phyloP scores from a whole-genome alignment of 1,140 invertebrate species.

The Drosophila orosa region DNA sequence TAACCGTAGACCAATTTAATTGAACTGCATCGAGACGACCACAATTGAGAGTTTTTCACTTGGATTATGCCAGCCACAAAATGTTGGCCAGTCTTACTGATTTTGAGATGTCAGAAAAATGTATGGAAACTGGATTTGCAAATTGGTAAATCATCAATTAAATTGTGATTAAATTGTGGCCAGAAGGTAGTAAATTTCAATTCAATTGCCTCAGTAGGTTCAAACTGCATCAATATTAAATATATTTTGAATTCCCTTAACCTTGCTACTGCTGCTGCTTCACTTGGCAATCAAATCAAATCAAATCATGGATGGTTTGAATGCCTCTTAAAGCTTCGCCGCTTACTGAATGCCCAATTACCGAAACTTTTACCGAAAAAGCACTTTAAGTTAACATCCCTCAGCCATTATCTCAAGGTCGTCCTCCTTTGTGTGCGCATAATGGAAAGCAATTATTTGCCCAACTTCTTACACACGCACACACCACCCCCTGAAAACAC shows the following conservation, averaged over 20 bases:
- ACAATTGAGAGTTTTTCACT: conserved; percentile 16
- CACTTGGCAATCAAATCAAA: conserved; percentile 7
- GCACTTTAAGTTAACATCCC: conserved; percentile 36
- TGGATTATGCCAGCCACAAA: conserved; percentile 9
- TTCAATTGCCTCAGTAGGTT: background rate
- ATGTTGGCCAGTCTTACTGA: conserved; percentile 5
- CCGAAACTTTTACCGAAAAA: conserved; percentile 30
- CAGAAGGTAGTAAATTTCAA: background rate
- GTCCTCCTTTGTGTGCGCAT: conserved; percentile 36
- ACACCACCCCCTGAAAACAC: background rate
- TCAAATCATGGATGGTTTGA: conserved; percentile 11
- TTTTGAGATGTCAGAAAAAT: conserved; percentile 2
- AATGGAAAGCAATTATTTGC: conserved; percentile 66
- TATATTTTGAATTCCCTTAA: conserved; percentile 6
- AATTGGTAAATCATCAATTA: conserved; percentile 17
- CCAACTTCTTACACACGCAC: conserved; percentile 34
- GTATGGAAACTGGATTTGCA: background rate
- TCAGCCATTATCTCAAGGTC: conserved; percentile 38
- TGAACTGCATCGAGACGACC: conserved; percentile 7
- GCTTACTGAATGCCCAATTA: conserved; percentile 37
- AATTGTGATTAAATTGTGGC: conserved; percentile 9
- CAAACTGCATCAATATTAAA: conserved; percentile 18
- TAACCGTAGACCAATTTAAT: conserved; percentile 15
- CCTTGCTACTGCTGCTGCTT: conserved; percentile 8
- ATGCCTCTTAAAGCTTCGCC: conserved; percentile 23